Evolutionary conservation across 2,113 vertebrate genomes (phyloP).

Genomic region (Lagenorhynchus albirostris): DNA sequence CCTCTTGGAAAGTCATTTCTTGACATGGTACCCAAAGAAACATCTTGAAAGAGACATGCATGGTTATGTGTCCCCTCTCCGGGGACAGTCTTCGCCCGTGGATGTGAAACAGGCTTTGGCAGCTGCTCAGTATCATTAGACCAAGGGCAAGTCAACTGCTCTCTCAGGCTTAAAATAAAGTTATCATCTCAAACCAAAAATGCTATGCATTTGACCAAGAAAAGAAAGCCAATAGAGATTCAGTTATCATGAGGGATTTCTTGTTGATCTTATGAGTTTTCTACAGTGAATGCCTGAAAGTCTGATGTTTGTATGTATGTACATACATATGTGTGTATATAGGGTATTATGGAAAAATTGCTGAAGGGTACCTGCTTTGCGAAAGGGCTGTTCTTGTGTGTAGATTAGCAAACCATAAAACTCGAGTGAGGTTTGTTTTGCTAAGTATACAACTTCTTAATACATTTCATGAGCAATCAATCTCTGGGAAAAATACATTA

Average conservation of each 20-base stretch:
- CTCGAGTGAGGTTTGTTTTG: not conserved
- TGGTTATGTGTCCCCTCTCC: conserved; percentile 60
- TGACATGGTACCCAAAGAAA: conserved; percentile 26
- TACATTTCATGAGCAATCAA: not conserved
- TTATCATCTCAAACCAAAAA: conserved; percentile 55
- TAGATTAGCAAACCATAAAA: not conserved
- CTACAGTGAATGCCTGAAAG: not conserved
- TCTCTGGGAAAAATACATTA: not conserved
- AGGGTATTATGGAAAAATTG: not conserved
- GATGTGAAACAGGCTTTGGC: conserved; percentile 78
- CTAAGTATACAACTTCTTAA: conserved; percentile 14
- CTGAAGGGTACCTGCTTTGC: not conserved
- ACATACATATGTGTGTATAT: not conserved
- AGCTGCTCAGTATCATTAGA: conserved; percentile 80
- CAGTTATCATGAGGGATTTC: not conserved
- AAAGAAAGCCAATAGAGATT: not conserved
- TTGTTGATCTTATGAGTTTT: not conserved
- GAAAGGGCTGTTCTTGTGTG: not conserved
- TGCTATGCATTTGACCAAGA: conserved; percentile 28
- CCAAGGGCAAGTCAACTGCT: conserved; percentile 75
- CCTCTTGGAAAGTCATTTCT: conserved; percentile 12
- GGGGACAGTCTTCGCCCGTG: conserved; percentile 65
- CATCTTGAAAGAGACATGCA: conserved; percentile 64
- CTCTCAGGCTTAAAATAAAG: conserved; percentile 71
- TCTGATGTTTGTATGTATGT: not conserved